Base-by-base conservation (phyloP, 2,113 vertebrate species). In the Oncorhynchus masou region DNA sequence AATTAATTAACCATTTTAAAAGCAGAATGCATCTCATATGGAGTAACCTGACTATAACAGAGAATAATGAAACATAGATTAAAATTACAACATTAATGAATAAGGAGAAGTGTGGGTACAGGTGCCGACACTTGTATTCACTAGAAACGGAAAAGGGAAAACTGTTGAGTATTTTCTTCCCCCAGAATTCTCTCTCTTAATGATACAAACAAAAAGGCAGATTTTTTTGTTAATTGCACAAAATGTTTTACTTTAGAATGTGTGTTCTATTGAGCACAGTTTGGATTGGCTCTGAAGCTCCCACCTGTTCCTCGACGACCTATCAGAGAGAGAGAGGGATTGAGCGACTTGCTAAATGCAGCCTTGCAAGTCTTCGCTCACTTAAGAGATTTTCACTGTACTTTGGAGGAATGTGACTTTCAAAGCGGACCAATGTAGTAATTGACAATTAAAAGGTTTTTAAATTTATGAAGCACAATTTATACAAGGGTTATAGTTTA, bases 401-500 rank as follows among this genome's bases (percentile, higher is more conserved):
- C 86, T 90, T 89, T 83, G 83, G 84, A 85, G 83, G 79, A 84
- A 48, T 85, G 72, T 86, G 80, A 84, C 91, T 92, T 90, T 89
- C 80, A 82, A 88, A 86, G 88, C 73, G 89, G 92, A 93, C 91
- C 92, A 94, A 91, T 90, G 90, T 77, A 90, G 74, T 86, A 80
- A 89, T 85, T 86, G 87, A 84, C 79, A 74, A 83, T 25, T 79
- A 83, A 54, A 65, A 83, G 85, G 70, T 91, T 90, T 90, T 76
- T 74, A 83, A 83, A 91, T 92, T 91, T 90, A 88, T 84, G 88
- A 93, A 93, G 92, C 92, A 93, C 93, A 94, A 93, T 92, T 92
- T 94, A 87, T 93, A 92, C 89, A 88, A 89, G 49, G 79, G 81
- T 88, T 90, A 81, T 90, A 27, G 85, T 90, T 91, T 90, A 65